Evolutionary conservation across 2,113 vertebrate species (phyloP).

Genomic region (Rhinogobius similis): DNA sequence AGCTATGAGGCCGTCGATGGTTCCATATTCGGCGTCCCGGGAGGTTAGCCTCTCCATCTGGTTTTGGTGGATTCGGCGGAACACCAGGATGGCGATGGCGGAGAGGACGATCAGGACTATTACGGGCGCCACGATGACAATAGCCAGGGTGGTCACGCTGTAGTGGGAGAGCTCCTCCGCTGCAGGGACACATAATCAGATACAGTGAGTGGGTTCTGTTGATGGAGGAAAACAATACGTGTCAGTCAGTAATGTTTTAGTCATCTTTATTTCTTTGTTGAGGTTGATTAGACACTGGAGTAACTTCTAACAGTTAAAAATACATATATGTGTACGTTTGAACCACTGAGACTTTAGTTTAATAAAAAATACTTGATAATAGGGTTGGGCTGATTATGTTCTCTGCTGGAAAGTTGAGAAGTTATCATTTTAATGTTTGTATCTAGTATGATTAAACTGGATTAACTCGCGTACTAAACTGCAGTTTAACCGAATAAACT

Average conservation of each 20-base stretch:
- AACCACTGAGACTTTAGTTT: background rate
- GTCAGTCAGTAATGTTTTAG: background rate
- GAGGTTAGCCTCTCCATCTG: slow-evolving; percentile 92
- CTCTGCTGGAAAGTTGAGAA: background rate
- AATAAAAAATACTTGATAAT: too few species aligned
- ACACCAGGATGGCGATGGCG: slow-evolving; percentile 82
- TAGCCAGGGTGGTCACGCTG: slow-evolving; percentile 84
- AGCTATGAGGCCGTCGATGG: slow-evolving; percentile 95
- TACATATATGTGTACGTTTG: background rate
- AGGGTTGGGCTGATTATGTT: background rate
- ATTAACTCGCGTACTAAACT: background rate
- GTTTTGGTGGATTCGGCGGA: slow-evolving; percentile 87
- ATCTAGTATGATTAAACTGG: background rate
- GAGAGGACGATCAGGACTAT: slow-evolving; percentile 86
- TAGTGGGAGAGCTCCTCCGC: slow-evolving; percentile 80
- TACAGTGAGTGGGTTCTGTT: background rate
- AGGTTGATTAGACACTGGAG: background rate
- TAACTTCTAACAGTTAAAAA: background rate
- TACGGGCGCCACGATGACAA: slow-evolving; percentile 85
- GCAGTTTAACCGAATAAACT: too few species aligned
- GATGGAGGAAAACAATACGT: background rate
- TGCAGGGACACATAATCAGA: slow-evolving; percentile 49
- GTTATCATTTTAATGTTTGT: background rate
- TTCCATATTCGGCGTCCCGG: slow-evolving; percentile 92
- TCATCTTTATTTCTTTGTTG: background rate